phyloP scores from a whole-genome alignment of 1,140 invertebrate genomes.

The Neuroterus valhalla region DNA sequence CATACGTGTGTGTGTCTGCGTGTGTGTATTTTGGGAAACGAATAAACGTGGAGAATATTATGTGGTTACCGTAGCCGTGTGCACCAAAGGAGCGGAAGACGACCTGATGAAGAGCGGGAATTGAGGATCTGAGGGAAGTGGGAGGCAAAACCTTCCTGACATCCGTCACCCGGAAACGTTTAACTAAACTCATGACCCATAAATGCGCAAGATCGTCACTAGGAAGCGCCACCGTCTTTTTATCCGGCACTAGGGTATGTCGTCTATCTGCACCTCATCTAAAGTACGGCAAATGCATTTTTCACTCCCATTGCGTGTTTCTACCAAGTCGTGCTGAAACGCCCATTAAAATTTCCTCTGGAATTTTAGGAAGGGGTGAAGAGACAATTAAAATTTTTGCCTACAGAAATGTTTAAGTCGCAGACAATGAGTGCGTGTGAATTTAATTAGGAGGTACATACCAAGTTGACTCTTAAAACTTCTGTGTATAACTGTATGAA shows the following conservation, averaged over 20 bases:
- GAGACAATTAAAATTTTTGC: constrained; percentile 12
- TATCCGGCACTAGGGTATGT: not conserved
- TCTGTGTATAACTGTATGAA: too few relatives aligned
- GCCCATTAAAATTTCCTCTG: constrained; percentile 22
- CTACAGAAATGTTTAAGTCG: not conserved
- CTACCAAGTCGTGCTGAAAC: not conserved
- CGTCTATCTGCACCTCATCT: constrained; percentile 3
- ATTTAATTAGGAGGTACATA: not conserved
- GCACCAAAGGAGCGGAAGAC: constrained; percentile 4
- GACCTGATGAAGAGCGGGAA: constrained; percentile 13
- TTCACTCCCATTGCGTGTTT: not conserved
- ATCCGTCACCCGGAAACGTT: constrained; percentile 17
- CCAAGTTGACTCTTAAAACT: too few relatives aligned
- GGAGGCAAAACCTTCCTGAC: constrained; percentile 3
- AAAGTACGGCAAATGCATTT: constrained; percentile 18
- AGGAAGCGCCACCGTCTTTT: constrained; percentile 7
- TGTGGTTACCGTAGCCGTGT: constrained; percentile 6
- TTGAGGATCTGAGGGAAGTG: not conserved
- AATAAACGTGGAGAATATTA: constrained; percentile 16
- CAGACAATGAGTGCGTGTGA: not conserved
- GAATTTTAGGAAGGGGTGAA: not conserved
- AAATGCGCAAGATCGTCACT: constrained; percentile 16
- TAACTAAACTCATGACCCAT: constrained; percentile 19
- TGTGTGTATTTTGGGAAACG: not conserved
- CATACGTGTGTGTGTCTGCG: not conserved